Evolutionary conservation across 2,113 vertebrate genomes (phyloP), one percentile per base, ranked within the genome.

Genomic region (Stigmatopora nigra): DNA sequence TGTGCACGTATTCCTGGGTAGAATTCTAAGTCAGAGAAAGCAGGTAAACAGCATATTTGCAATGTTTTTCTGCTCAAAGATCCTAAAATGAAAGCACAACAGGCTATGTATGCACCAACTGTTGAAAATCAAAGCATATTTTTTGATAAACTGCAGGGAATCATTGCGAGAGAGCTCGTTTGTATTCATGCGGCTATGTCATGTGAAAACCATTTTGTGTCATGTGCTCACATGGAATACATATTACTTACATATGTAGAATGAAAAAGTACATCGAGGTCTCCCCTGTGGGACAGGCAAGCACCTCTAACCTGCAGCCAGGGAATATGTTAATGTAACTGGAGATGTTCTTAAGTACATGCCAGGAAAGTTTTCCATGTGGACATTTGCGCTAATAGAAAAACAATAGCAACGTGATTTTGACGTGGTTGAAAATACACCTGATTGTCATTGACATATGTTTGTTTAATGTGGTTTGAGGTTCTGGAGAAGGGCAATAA

Each of bases 191-290:
- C 61, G 63, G 72, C 68, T 68, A 77, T 84, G 82, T 81, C 77
- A 83, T 87, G 82, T 84, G 81, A 84, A 88, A 89, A 82, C 79
- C 87, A 88, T 80, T 84, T 63, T 79, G 78, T 81, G 78, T 84
- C 81, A 81, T 68, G 70, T 75, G 73, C 81, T 89, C 85, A 87
- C 78, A 82, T 89, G 86, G 84, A 88, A 89, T 79, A 82, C 79
- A 80, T 88, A 88, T 89, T 89, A 89, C 86, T 86, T 87, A 83
- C 85, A 89, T 77, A 79, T 88, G 84, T 82, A 88, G 72, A 72
- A 86, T 85, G 75, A 89, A 89, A 86, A 83, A 84, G 73, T 75
- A 89, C 79, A 85, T 79, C 52, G 53, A 75, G 72, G 80, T 78
- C 58, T 41, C 61, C 77, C 83, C 84, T 76, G 49, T 14, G 81